Conservation (phyloP, 2,797 vertebrate genomes). For the Acomys russatus region DNA sequence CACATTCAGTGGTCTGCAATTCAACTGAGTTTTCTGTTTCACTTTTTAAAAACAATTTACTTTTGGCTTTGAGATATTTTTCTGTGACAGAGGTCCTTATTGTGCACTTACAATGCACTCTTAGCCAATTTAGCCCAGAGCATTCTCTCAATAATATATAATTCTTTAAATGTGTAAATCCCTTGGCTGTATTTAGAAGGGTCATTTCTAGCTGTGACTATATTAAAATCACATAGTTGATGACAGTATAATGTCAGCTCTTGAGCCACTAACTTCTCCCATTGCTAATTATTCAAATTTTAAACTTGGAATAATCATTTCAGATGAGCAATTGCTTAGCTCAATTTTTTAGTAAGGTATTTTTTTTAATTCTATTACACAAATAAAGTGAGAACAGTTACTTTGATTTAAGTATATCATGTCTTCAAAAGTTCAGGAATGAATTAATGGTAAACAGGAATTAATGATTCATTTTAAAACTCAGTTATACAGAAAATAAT, state of each 20-base stretch:
- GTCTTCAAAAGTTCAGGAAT: not conserved
- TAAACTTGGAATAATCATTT: not conserved
- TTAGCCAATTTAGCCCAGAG: constrained; percentile 64
- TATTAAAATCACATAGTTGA: constrained; percentile 31
- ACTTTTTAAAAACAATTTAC: constrained; percentile 63
- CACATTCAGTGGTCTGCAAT: not conserved
- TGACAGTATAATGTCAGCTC: constrained; percentile 30
- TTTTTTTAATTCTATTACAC: not conserved
- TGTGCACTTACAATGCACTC: constrained; percentile 56
- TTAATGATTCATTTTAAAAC: not conserved
- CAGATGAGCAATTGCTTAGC: constrained; percentile 1
- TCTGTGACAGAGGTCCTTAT: constrained; percentile 52
- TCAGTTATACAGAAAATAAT: not conserved
- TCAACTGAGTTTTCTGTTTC: constrained; percentile 57
- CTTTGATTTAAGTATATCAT: not conserved
- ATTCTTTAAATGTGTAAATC: constrained; percentile 70
- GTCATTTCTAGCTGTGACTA: constrained; percentile 46
- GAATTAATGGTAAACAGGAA: not conserved
- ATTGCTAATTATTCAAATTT: not conserved
- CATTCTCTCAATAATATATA: constrained; percentile 77
- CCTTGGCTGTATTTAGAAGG: constrained; percentile 44
- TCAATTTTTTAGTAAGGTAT: not conserved
- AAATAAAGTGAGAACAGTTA: not conserved
- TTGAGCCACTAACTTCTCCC: not conserved
- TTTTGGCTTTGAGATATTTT: constrained; percentile 34